A percentile compares a stretch with the other conserved stretches of the same genome.
phyloP scores from a whole-genome alignment of 2,888 invertebrate genomes.

The Sepiola atlantica region DNA sequence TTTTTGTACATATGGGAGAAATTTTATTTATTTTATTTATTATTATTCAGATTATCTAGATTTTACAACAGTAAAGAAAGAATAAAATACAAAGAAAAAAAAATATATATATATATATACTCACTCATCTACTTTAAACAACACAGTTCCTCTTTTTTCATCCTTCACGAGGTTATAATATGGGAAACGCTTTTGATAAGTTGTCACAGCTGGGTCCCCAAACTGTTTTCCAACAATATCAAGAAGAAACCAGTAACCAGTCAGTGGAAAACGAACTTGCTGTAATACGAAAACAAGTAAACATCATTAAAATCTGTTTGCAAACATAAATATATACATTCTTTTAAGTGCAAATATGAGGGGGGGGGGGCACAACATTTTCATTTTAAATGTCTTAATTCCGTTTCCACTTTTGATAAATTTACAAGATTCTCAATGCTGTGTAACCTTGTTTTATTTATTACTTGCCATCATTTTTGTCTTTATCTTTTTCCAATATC shows the following conservation, averaged over 20 bases:
- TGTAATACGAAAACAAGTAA: constrained; percentile 57
- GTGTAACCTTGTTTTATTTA: not conserved
- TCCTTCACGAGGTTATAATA: constrained; percentile 86
- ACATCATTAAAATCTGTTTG: not conserved
- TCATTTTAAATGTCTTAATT: too few relatives aligned
- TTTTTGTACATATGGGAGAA: not conserved
- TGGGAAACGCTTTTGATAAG: constrained; percentile 87
- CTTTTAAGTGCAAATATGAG: too few relatives aligned
- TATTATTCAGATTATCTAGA: not conserved
- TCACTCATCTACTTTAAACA: constrained; percentile 88
- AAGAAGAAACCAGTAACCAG: constrained; percentile 88
- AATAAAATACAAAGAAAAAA: too few relatives aligned
- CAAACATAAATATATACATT: too few relatives aligned
- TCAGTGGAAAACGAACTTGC: constrained; percentile 85
- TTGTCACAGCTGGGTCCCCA: constrained; percentile 91
- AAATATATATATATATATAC: too few relatives aligned
- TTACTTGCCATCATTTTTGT: not conserved
- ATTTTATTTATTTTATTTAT: too few relatives aligned
- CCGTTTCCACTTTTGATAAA: too few relatives aligned
- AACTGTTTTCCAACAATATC: constrained; percentile 93
- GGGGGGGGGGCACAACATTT: too few relatives aligned
- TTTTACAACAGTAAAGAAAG: not conserved
- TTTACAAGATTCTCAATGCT: not conserved
- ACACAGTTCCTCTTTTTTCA: constrained; percentile 85
- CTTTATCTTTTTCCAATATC: not conserved